Percentiles rank a stretch among this genome's conserved stretches.
Evolutionary conservation across 2,888 invertebrate genomes (phyloP).

Genomic region (Dugesia japonica): DNA sequence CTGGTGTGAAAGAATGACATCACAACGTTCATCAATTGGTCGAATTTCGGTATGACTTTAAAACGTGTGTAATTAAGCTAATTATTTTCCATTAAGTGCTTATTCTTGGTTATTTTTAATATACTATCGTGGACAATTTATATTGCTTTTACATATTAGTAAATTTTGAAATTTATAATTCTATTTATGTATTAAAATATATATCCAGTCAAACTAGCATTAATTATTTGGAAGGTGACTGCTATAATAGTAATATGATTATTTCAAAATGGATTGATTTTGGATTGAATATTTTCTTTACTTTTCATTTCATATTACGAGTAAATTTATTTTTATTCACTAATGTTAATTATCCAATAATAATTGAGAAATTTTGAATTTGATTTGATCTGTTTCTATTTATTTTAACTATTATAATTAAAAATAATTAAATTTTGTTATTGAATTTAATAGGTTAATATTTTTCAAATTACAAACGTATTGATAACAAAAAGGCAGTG

Average conservation of each 20-base stretch:
- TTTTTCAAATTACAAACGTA: no score
- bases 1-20: background rate
- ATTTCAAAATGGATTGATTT: background rate
- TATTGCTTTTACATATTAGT: background rate
- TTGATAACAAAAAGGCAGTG: no score
- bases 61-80: no score
- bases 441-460: no score
- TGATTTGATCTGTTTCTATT: no score
- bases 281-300: conserved; percentile 3
- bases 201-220: background rate
- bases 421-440: no score
- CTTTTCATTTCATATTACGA: background rate
- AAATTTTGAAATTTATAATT: background rate
- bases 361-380: no score
- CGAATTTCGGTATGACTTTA: background rate
- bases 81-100: no score
- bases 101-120: background rate
- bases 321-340: no score
- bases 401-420: no score
- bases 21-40: background rate
- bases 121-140: background rate
- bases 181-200: no score
- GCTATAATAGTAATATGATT: background rate
- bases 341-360: no score
- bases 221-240: background rate